These are phyloP conservation scores for Sanderia malayensis DNA, from an alignment of 30 jellyfish, hydroid and myxozoan genomes.

Conservation along the genomic window DNA sequence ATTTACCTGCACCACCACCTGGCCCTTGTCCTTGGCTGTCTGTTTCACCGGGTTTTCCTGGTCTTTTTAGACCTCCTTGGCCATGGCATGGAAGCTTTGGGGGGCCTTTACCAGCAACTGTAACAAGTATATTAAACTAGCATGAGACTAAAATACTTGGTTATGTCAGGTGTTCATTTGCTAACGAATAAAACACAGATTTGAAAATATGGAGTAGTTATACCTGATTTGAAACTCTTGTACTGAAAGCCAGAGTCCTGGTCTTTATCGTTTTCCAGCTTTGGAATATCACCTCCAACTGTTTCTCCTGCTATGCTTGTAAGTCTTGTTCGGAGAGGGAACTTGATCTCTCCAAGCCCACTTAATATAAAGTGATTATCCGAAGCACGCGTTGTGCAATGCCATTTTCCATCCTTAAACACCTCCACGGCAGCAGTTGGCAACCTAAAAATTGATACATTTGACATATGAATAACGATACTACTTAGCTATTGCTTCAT, in stretches of 20 bases:
- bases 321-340: constrained; percentile 72
- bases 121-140: too few species aligned
- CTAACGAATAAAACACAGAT: too few species aligned
- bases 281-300: constrained; percentile 69
- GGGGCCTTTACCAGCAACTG: constrained; percentile 31
- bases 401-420: constrained; percentile 82
- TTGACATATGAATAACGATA: background rate
- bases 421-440: constrained; percentile 83
- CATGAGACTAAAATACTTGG: too few species aligned
- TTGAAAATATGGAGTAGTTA: too few species aligned
- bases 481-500: background rate
- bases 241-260: constrained; percentile 63
- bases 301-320: constrained; percentile 88
- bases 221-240: constrained; percentile 63
- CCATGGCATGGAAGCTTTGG: constrained; percentile 57
- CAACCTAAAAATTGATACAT: constrained; percentile 30
- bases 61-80: constrained; percentile 32
- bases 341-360: constrained; percentile 53
- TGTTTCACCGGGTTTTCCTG: constrained; percentile 35
- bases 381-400: constrained; percentile 60
- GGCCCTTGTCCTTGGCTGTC: constrained; percentile 34
- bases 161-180: too few species aligned
- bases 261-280: constrained; percentile 41
- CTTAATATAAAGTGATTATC: constrained; percentile 65
- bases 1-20: too few species aligned